Evolutionary conservation across 92 coral and sea anemone genomes (phyloP), one percentile per base, ranked within the genome.

Genomic region (Virgularia gustaviana): DNA sequence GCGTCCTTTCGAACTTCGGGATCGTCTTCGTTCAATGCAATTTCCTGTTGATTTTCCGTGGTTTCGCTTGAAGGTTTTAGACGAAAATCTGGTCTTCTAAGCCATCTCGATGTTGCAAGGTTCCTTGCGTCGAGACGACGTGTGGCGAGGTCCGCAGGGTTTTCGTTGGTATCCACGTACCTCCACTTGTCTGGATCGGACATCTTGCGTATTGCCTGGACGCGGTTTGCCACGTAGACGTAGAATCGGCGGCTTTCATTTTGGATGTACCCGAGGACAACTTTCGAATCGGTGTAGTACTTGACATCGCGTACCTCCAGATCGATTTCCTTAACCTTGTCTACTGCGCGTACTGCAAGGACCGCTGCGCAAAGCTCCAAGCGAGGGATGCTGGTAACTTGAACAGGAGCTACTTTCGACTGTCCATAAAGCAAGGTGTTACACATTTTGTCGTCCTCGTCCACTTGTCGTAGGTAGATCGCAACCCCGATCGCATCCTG

Each of bases 1-100:
- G 73, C 62, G 35, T 45, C 85, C 36, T 63, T 79, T 53, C 82
- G 79, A 7, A 84, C 68, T 47, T 84, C 76, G 0, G 86, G 82
- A 36, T 81, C 82, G 49, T 34, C 49, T 2, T 55, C 72, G 10
- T 38, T 55, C 12, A 75, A 36, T 6, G 34, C 0, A 57, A 63
- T 23, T 20, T 27, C 43, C 33, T 81, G 44, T 30, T 43, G 20
- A 20, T 24, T 27, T 32, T 30, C 74, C 5, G 38, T 37, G 6
- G 56, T 30, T 44, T 15, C 22, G 9, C n/a, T n/a, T n/a, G n/a
- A n/a, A n/a, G n/a, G n/a, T n/a, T n/a, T n/a, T n/a, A n/a, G n/a
- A n/a, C n/a, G n/a, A n/a, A n/a, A n/a, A n/a, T 12, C 53, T 22
- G 72, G 54, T 12, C 28, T 44, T 4, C 36, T 27, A 33, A 83